Evolutionary conservation across 2,113 vertebrate species (phyloP), one percentile per base, ranked within the genome.

Genomic region (Prinia subflava): DNA sequence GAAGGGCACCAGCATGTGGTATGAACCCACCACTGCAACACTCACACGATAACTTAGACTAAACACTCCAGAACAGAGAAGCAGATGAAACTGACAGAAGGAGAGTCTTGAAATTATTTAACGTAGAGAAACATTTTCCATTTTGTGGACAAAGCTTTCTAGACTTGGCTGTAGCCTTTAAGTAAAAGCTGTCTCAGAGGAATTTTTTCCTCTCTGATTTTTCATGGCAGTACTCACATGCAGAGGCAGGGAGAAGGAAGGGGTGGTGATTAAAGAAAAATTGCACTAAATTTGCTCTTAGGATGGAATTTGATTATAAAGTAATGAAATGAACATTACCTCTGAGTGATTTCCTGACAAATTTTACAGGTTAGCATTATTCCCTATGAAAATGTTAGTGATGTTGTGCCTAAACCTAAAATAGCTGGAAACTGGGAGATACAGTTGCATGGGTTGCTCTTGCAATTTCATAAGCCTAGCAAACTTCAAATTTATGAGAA

Each of bases 281-380:
- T 15, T 35, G 33, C 56, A 37, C 9, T 77, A 24, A 47, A 76
- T 92, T 95, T 93, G 44, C 9, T 52, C 55, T 87, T 27, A 71
- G 56, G 37, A 87, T 71, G 33, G 21, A 59, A 78, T 80, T 30
- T 81, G 46, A 81, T 92, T 83, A 56, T 71, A 52, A 75, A 84
- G 15, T 52, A 93, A 90, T 89, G 33, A 89, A 91, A 89, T 64
- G 0, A 75, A 56, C n/a, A 21, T 74, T 88, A 88, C 74, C 13
- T 31, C 23, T 87, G 57, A 85, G 39, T 83, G 57, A 83, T 71
- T 79, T 90, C n/a, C 60, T 33, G 4, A 57, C 22, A 91, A 76
- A 76, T 82, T 79, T 89, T 85, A 79, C 17, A 73, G 49, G 70
- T 68, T 65, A 88, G 17, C 16, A 19, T 93, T 92, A 86, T 83